phyloP scores from a whole-genome alignment of 2,797 vertebrate species.

The Amblyraja radiata region DNA sequence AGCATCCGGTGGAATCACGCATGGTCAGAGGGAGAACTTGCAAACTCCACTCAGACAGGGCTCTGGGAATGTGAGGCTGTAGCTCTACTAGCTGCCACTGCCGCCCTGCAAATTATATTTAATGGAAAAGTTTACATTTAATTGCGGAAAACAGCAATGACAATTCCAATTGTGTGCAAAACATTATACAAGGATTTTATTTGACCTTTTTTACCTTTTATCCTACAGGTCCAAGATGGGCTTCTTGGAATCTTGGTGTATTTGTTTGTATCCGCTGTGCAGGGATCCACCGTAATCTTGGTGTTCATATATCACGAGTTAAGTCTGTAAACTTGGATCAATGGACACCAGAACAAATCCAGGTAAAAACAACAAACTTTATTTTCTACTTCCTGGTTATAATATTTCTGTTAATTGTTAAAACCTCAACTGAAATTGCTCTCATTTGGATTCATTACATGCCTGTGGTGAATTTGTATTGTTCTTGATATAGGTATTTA shows the following conservation, averaged over 20 bases:
- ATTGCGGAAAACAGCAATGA: background rate
- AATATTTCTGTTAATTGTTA: background rate
- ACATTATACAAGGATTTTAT: constrained; percentile 9
- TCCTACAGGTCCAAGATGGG: constrained; percentile 86
- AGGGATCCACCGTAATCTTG: constrained; percentile 95
- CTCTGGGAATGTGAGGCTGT: too few species aligned
- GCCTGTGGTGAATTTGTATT: background rate
- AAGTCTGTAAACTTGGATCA: constrained; percentile 98
- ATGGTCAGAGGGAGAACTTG: too few species aligned
- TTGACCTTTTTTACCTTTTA: constrained; percentile 36
- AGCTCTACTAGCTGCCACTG: too few species aligned
- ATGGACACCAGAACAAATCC: constrained; percentile 96
- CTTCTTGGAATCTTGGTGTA: constrained; percentile 97
- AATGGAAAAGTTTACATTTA: background rate
- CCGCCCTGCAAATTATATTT: background rate
- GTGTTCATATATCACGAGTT: constrained; percentile 97
- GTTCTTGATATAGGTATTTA: background rate
- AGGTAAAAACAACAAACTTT: constrained; percentile 58
- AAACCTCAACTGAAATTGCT: background rate
- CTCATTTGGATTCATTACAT: background rate
- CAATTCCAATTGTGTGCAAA: background rate
- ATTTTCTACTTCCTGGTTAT: background rate
- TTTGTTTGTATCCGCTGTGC: constrained; percentile 98
- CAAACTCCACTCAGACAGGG: too few species aligned
- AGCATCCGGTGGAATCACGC: too few species aligned